Conservation (phyloP, 1,140 invertebrate species). For the Bursaphelenchus mucronatus region DNA sequence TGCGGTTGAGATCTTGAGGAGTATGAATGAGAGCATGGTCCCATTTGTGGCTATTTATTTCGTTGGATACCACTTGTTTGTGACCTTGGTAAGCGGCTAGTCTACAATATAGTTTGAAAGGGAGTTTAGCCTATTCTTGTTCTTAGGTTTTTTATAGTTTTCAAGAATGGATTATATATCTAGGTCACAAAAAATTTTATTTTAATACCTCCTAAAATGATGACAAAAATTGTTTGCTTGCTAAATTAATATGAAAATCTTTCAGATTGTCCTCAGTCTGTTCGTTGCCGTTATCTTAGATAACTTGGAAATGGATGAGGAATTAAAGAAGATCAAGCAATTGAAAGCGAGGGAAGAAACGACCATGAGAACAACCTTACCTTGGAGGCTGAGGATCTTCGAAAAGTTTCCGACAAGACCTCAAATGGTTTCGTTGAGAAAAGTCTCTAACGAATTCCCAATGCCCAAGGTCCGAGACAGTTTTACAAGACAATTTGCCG, state of each 20-base stretch:
- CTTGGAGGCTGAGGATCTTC: constrained; percentile 91
- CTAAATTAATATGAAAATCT: constrained; percentile 13
- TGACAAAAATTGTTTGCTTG: background rate
- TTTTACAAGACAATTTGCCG: constrained; percentile 94
- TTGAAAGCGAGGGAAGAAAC: constrained; percentile 66
- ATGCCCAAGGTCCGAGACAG: constrained; percentile 93
- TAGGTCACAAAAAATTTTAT: too few relatives aligned
- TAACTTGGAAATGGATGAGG: constrained; percentile 97
- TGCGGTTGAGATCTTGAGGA: constrained; percentile 82
- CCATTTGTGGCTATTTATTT: constrained; percentile 96
- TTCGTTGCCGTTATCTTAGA: constrained; percentile 99
- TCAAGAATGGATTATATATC: too few relatives aligned
- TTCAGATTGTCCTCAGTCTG: constrained; percentile 87
- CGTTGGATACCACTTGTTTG: constrained; percentile 96
- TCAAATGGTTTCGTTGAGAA: constrained; percentile 92
- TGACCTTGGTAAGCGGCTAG: constrained; percentile 70
- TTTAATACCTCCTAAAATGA: background rate
- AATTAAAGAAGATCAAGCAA: constrained; percentile 97
- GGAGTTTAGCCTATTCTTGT: constrained; percentile 7
- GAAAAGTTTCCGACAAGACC: constrained; percentile 98
- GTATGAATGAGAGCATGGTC: constrained; percentile 77
- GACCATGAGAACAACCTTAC: constrained; percentile 84
- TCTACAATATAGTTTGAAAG: constrained; percentile 7
- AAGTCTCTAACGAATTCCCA: constrained; percentile 89
- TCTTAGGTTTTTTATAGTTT: constrained; percentile 31